phyloP scores from a whole-genome alignment of 1,140 invertebrate genomes.

The Drosophila jambulina region DNA sequence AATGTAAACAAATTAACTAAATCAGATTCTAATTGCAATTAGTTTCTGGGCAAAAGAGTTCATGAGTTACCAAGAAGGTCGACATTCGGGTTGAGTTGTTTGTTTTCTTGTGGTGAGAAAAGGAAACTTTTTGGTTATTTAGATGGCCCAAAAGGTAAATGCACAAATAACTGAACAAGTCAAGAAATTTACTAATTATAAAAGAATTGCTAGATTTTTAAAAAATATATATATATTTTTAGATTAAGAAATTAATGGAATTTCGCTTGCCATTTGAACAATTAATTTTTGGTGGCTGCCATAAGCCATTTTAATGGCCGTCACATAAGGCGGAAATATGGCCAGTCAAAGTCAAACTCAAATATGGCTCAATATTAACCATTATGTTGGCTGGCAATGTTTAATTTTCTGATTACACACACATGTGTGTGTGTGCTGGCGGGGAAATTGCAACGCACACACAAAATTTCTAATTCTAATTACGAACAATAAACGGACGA shows the following conservation, averaged over 20 bases:
- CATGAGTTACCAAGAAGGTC: slow-evolving; percentile 22
- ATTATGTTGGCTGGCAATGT: slow-evolving; percentile 64
- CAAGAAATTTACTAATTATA: not conserved
- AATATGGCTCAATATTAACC: slow-evolving; percentile 59
- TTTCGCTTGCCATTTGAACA: not conserved
- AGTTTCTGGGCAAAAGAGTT: slow-evolving; percentile 34
- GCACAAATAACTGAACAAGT: slow-evolving; percentile 47
- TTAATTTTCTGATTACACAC: slow-evolving; percentile 72
- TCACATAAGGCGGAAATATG: slow-evolving; percentile 67
- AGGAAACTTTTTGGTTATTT: slow-evolving; percentile 47
- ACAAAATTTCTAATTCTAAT: slow-evolving; percentile 80
- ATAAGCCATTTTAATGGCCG: slow-evolving; percentile 61
- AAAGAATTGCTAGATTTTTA: not conserved
- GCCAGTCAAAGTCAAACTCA: slow-evolving; percentile 51
- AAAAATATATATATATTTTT: not conserved
- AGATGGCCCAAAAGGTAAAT: slow-evolving; percentile 48
- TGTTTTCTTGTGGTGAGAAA: slow-evolving; percentile 56
- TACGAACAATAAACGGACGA: slow-evolving; percentile 71
- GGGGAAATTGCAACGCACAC: slow-evolving; percentile 62
- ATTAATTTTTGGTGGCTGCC: slow-evolving; percentile 50
- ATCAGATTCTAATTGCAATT: slow-evolving; percentile 77
- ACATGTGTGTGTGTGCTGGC: slow-evolving; percentile 51
- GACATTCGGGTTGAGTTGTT: slow-evolving; percentile 40
- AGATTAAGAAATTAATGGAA: not conserved
- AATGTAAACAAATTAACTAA: slow-evolving; percentile 78